phyloP scores from a whole-genome alignment of 2,888 invertebrate species.

The Meghimatium bilineatum region DNA sequence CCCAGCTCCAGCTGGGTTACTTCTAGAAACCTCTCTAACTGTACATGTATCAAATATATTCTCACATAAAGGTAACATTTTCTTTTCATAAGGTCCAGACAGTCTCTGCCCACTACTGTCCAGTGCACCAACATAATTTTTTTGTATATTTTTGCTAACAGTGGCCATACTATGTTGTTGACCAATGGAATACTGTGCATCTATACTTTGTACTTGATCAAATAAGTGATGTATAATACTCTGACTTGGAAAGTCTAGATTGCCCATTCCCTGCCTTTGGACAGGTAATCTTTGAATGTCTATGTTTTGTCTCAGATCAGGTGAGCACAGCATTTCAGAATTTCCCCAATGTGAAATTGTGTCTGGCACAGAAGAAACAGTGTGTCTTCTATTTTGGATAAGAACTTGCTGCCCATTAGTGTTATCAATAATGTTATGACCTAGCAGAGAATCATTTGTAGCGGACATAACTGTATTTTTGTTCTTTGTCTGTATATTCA shows the following conservation, averaged over 20 bases:
- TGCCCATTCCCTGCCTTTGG: background rate
- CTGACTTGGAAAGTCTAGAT: background rate
- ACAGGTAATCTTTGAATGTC: background rate
- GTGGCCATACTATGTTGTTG: background rate
- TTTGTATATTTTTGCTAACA: background rate
- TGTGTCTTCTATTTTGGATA: conserved; percentile 10
- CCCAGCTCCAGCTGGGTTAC: conserved; percentile 1
- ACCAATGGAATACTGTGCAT: background rate
- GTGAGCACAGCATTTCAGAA: background rate
- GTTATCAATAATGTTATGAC: background rate
- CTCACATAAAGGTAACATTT: conserved; percentile 7
- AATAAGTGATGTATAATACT: conserved; percentile 19
- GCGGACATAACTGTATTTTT: background rate
- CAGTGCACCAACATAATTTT: background rate
- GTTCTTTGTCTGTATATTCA: background rate
- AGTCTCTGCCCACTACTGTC: background rate
- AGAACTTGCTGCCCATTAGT: background rate
- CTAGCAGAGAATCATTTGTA: background rate
- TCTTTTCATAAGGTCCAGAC: background rate
- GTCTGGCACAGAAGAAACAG: background rate
- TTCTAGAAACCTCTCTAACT: conserved; percentile 33
- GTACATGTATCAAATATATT: conserved; percentile 36
- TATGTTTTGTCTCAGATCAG: conserved; percentile 7
- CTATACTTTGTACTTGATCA: conserved; percentile 25
- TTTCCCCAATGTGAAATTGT: background rate